Evolutionary conservation across 2,888 invertebrate species (phyloP), one percentile per base, ranked within the genome.

Genomic region (Archips crataeganus): DNA sequence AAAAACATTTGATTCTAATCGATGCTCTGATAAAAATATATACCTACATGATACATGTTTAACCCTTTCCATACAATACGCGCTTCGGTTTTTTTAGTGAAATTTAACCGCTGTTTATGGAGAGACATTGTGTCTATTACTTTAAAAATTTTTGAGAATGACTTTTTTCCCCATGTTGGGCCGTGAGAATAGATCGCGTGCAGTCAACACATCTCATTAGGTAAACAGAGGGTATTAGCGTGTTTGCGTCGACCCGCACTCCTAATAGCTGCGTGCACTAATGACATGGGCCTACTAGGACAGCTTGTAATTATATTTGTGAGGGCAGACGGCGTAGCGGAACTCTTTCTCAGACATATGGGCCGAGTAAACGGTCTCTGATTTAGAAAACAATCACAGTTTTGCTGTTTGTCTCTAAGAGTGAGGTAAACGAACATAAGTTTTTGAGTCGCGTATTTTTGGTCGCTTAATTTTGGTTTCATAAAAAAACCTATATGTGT

Each of bases 41-140:
- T 23, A 23, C 5, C 39, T 39, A 39, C 5, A 34, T 32, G 11
- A 3, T 39, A 39, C 5, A 34, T 32, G 11, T 64, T 23, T 60
- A 78, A 76, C 82, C 77, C 65, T 75, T 81, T 88, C 88, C 86
- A 87, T 81, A 83, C 80, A 79, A 79, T 39, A 42, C 54, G 32
- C 79, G 73, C 81, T 70, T 76, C 75, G 70, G 81, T 81, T 85
- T 87, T 84, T 87, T 82, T 79, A 77, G 82, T 87, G 88, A 90
- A 89, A 89, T 89, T 88, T 84, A 88, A 90, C 88, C 86, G 87
- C 85, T 90, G 89, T 91, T 91, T 92, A 90, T 90, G 87, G 90
- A 87, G 87, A 90, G 88, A 91, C 91, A 91, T 91, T 91, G 90
- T 90, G 89, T 89, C 90, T 88, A 91, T 90, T 90, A 90, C 91